Evolutionary conservation across 1,140 invertebrate species (phyloP).

Genomic region (Propsilocerus akamusi): DNA sequence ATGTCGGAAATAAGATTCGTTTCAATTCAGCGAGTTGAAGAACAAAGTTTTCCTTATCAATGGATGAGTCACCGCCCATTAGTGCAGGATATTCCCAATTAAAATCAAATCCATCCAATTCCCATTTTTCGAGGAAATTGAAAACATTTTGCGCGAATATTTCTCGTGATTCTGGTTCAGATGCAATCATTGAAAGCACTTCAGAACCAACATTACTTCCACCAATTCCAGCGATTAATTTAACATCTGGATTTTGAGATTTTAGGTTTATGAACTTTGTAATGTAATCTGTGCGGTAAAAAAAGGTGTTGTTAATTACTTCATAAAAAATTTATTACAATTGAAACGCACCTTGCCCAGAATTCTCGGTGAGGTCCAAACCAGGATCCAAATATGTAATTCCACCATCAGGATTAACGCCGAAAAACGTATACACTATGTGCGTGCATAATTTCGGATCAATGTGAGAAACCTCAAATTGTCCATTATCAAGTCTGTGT

Average conservation of each 20-base stretch:
- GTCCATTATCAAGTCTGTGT: slow-evolving; percentile 28
- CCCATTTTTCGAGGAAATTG: not conserved
- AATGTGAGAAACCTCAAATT: slow-evolving; percentile 29
- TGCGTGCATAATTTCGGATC: slow-evolving; percentile 40
- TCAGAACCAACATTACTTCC: slow-evolving; percentile 36
- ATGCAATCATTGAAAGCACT: slow-evolving; percentile 6
- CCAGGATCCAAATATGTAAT: slow-evolving; percentile 29
- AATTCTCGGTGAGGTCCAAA: slow-evolving; percentile 25
- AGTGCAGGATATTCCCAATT: slow-evolving; percentile 16
- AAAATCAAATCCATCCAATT: not conserved
- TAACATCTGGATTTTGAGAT: slow-evolving; percentile 29
- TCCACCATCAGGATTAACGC: slow-evolving; percentile 19
- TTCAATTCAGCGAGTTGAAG: slow-evolving; percentile 29
- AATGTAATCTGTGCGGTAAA: slow-evolving; percentile 17
- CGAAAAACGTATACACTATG: slow-evolving; percentile 41
- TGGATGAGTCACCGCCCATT: slow-evolving; percentile 33
- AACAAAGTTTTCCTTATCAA: slow-evolving; percentile 28
- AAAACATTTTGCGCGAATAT: not conserved
- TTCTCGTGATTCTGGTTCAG: not conserved
- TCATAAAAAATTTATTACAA: not conserved
- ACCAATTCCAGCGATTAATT: slow-evolving; percentile 38
- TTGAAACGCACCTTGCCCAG: not conserved
- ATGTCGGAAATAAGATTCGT: slow-evolving; percentile 34
- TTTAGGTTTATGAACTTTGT: slow-evolving; percentile 27
- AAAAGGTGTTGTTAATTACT: not conserved